phyloP scores from a whole-genome alignment of 2,797 vertebrate species.

The Enoplosus armatus region DNA sequence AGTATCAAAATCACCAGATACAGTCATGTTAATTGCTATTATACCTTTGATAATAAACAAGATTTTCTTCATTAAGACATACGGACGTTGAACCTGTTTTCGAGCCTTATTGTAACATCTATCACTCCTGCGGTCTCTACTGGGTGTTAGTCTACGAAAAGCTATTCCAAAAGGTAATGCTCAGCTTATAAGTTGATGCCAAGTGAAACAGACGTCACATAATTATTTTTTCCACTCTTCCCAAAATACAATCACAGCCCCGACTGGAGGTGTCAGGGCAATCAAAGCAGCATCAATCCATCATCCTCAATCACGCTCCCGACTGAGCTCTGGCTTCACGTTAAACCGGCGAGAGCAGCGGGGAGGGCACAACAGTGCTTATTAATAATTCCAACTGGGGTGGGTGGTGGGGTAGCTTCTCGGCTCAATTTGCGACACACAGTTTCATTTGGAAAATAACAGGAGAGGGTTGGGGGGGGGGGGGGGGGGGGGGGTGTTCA shows the following conservation, averaged over 20 bases:
- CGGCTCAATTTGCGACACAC: no score
- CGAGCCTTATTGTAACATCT: constrained; percentile 45
- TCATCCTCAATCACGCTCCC: constrained; percentile 67
- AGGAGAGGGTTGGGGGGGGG: not conserved
- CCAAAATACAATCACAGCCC: constrained; percentile 54
- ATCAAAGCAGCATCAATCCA: constrained; percentile 72
- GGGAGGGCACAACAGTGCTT: constrained; percentile 42
- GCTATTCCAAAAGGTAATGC: constrained; percentile 47
- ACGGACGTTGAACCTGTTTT: constrained; percentile 39
- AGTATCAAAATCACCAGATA: constrained; percentile 77
- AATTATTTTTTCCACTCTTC: constrained; percentile 36
- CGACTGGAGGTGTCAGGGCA: constrained; percentile 54
- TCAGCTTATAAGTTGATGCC: constrained; percentile 53
- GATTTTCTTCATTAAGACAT: constrained; percentile 46
- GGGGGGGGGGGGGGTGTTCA: not conserved
- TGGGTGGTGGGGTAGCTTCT: no score
- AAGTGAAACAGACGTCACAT: constrained; percentile 62
- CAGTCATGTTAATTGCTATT: constrained; percentile 59
- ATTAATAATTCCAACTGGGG: constrained; percentile 37
- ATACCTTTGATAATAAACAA: constrained; percentile 51
- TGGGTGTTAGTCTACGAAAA: constrained; percentile 54
- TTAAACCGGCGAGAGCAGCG: constrained; percentile 28
- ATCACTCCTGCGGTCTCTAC: constrained; percentile 49
- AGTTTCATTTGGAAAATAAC: constrained; percentile 50
- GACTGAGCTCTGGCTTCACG: constrained; percentile 45